Evolutionary conservation across 64 coral and sea anemone genomes (phyloP), one percentile per base, ranked within the genome.

Genomic region (Acropora yongei): DNA sequence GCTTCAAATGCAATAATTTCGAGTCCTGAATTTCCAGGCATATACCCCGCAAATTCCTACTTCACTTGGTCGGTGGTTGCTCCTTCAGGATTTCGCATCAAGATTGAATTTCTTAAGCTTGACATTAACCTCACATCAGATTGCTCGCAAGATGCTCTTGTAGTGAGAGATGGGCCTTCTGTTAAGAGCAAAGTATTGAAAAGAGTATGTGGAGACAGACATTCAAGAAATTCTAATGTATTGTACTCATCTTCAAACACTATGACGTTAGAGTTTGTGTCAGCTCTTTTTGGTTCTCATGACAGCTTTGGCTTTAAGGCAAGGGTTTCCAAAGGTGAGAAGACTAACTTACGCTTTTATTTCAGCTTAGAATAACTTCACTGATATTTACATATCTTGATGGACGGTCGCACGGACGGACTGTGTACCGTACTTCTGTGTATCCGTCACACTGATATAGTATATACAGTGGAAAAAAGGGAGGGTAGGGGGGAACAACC

Each of bases 31-130:
- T 85, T 71, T 85, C 82, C 82, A 1, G 82, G 82, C 17, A 85
- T 9, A 72, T 85, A 85, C 45, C 82, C 82, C 9, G 71, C 43
- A 65, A 85, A 85, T 85, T 85, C 82, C 5, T 39, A 71, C 66
- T 85, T 85, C 44, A 18, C 3, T 43, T 85, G 82, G 82, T 71
- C 63, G 18, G 8, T 85, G 65, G 43, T 85, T 72, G 61, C 63
- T 72, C 82, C 82, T 17, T 71, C 82, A 1, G 82, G 58, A 85
- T 85, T 48, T 71, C 82, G 82, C 44, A 48, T 85, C 44, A 85
- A 85, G 46, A 85, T 85, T 30, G 17, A 85, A 49, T 85, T 85
- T 45, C 18, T 65, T 1, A 85, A 85, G 82, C 20, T 85, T 47
- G 65, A 85, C 43, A 49, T 85, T 20, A 17, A 2, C 1, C 0